Evolutionary conservation across 2,797 vertebrate genomes (phyloP).

Genomic region (Falco novaeseelandiae): DNA sequence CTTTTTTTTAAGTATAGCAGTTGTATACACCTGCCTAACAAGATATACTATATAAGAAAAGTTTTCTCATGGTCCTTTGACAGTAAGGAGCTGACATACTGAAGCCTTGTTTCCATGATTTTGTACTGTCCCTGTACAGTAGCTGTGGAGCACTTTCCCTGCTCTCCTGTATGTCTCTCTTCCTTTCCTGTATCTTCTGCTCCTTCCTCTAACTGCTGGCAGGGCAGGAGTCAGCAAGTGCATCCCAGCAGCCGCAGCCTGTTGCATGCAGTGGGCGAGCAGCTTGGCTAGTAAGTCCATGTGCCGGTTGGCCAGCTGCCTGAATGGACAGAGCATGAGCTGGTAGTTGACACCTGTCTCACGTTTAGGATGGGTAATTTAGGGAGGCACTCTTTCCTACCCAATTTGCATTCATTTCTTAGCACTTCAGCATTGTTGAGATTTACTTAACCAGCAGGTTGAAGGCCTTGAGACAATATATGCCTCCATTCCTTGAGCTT

Average conservation of each 20-base stretch:
- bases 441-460: not conserved
- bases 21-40: not conserved
- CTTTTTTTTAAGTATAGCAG: not conserved
- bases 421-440: not conserved
- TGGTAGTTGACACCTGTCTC: not conserved
- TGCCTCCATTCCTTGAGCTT: not conserved
- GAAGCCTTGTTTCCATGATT: not conserved
- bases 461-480: not conserved
- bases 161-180: not conserved
- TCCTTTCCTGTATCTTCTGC: not conserved
- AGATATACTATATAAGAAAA: not conserved
- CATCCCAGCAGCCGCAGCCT: fast-evolving
- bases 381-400: not conserved
- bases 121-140: not conserved
- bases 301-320: not conserved
- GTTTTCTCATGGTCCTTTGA: not conserved
- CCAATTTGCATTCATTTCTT: not conserved
- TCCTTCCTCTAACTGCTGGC: not conserved
- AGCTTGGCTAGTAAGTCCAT: not conserved
- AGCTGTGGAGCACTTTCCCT: not conserved
- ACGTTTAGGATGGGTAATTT: not conserved
- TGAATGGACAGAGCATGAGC: not conserved
- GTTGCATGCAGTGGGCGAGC: not conserved
- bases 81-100: not conserved
- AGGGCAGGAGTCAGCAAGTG: not conserved